Percentiles rank a stretch among this genome's conserved stretches.
These are phyloP conservation scores for Macrobrachium rosenbergii DNA, from an alignment of 1,140 invertebrate species.

Conservation along the genomic window DNA sequence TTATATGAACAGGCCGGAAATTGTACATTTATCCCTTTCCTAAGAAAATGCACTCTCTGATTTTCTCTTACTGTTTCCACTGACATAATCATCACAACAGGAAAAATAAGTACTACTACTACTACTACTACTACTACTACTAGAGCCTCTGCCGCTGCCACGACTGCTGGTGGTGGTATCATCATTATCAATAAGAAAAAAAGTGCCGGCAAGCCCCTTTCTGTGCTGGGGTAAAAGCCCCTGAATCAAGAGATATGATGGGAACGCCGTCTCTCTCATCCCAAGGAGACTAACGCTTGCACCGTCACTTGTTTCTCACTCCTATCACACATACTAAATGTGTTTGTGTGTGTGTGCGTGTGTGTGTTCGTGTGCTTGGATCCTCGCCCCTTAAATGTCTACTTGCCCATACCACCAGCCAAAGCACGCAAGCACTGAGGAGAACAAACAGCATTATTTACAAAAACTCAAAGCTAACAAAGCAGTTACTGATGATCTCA, in stretches of 20 bases:
- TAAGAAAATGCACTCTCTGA: too few species aligned
- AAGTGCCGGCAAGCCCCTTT: not conserved
- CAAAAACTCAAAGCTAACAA: not conserved
- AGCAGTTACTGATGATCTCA: not conserved
- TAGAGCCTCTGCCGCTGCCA: too few species aligned
- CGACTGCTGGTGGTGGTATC: too few species aligned
- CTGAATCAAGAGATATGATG: not conserved
- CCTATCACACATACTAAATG: not conserved
- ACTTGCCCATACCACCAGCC: conserved; percentile 1
- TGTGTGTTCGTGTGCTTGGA: not conserved
- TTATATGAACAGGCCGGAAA: too few species aligned
- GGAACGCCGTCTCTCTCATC: not conserved
- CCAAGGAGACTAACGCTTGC: not conserved
- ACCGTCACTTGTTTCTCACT: not conserved
- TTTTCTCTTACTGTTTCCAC: too few species aligned
- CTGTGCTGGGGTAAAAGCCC: conserved; percentile 7
- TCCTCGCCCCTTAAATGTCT: not conserved
- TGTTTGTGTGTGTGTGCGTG: conserved; percentile 8
- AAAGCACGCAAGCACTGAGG: not conserved
- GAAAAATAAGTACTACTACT: too few species aligned
- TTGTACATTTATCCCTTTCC: too few species aligned
- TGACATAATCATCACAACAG: too few species aligned
- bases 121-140: too few species aligned
- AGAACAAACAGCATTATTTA: not conserved
- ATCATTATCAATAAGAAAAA: not conserved